Evolutionary conservation across 2,797 vertebrate genomes (phyloP).

Genomic region (Thunnus albacares): DNA sequence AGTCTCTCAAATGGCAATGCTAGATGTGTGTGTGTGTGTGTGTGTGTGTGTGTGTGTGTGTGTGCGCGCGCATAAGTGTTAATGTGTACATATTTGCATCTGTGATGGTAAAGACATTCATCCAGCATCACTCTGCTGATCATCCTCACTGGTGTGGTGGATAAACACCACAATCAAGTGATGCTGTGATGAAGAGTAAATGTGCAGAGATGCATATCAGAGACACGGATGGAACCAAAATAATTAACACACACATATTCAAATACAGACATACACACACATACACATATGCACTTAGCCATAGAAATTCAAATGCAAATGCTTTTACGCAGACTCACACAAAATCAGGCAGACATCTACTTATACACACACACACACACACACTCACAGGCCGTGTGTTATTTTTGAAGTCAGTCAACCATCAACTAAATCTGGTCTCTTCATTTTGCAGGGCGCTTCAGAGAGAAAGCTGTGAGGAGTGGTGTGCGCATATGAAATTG

Average conservation of each 20-base stretch:
- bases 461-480: slow-evolving; percentile 74
- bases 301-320: slow-evolving; percentile 40
- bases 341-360: slow-evolving; percentile 40
- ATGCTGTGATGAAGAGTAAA: slow-evolving; percentile 53
- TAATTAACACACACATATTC: slow-evolving; percentile 66
- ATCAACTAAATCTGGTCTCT: slow-evolving; percentile 81
- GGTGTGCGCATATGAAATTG: slow-evolving; percentile 80
- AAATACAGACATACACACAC: not conserved
- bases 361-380: slow-evolving; percentile 9
- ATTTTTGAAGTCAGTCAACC: slow-evolving; percentile 80
- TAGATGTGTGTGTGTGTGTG: slow-evolving; percentile 14
- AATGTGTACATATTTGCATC: slow-evolving; percentile 58
- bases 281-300: not conserved
- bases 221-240: slow-evolving; percentile 66
- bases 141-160: slow-evolving; percentile 69
- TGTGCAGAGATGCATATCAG: slow-evolving; percentile 68
- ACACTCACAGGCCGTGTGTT: slow-evolving; percentile 63
- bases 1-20: slow-evolving; percentile 17
- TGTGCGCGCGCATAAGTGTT: not conserved
- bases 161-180: slow-evolving; percentile 73
- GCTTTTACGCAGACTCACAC: slow-evolving; percentile 35
- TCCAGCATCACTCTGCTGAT: slow-evolving; percentile 65
- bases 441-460: slow-evolving; percentile 73
- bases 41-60: not conserved
- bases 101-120: slow-evolving; percentile 59